Evolutionary conservation across 2,888 invertebrate species (phyloP), one percentile per base, ranked within the genome.

Genomic region (Drosophila mayaguana): DNA sequence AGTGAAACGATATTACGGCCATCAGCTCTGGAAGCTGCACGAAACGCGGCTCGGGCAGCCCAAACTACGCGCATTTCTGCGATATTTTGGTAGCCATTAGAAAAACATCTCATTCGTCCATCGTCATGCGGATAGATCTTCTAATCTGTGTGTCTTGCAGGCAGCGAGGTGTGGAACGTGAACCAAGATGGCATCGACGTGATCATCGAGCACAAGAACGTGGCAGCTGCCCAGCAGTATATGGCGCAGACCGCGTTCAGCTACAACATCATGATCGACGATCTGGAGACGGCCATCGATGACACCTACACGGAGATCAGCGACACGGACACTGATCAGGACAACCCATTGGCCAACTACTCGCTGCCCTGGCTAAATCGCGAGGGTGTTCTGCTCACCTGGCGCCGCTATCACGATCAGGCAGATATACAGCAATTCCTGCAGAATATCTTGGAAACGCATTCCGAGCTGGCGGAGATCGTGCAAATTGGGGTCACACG

Each of bases 231-330:
- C 12, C 93, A 94, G 46, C 94, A 95, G 72, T 95, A 96, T 3
- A 94, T 95, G 64, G 92, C 93, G 42, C 94, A 94, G 59, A 94
- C 95, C 63, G 94, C 94, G 40, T 94, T 97, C 65, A 91, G 94
- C 14, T 96, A 94, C 91, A 94, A 95, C 51, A 93, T 97, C 3
- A 93, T 96, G 70, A 96, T 97, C 76, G 94, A 95, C n/a, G 96
- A 97, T 92, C 92, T 97, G 16, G 97, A 97, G 90, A 93, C 94
- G 81, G 96, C 96, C 50, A 97, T 97, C 57, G 95, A 97, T 63
- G 91, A 92, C 48, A 92, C 91, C 0, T 92, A 91, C 59, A 77
- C 75, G 70, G 95, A 95, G 67, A 96, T 96, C 91, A 97, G 96
- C 90, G 96, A 96, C 32, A 94, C 94, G 1, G 92, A 95, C 22